phyloP scores from a whole-genome alignment of 2,113 vertebrate species.

The Pteropus alecto region DNA sequence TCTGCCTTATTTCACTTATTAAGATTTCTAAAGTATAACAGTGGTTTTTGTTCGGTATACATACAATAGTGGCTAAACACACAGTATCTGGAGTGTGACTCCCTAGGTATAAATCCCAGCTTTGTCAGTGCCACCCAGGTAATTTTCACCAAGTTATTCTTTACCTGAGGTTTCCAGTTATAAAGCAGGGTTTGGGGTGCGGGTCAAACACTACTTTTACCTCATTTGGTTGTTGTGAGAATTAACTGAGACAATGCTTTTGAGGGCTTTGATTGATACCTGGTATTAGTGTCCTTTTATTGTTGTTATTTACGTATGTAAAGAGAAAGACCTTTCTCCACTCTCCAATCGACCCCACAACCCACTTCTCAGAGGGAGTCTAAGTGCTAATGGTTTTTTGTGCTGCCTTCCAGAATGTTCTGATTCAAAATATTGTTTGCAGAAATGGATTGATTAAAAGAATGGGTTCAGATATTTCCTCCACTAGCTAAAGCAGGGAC shows the following conservation, averaged over 20 bases:
- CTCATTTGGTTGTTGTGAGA: background rate
- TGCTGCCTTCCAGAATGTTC: background rate
- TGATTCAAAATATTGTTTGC: constrained; percentile 17
- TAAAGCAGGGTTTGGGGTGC: background rate
- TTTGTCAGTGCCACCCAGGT: background rate
- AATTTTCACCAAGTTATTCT: background rate
- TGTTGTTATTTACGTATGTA: background rate
- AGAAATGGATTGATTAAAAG: background rate
- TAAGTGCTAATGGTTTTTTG: background rate
- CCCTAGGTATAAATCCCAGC: background rate
- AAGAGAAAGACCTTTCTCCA: background rate
- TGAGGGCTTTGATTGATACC: background rate
- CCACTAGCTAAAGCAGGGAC: background rate
- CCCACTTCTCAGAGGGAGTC: background rate
- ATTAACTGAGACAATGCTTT: background rate
- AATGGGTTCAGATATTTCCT: background rate
- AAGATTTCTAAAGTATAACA: background rate
- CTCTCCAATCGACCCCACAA: background rate
- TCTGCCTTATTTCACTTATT: background rate
- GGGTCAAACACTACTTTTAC: background rate
- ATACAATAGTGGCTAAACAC: background rate
- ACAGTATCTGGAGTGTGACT: background rate
- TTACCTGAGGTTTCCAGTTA: background rate
- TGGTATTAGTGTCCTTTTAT: background rate
- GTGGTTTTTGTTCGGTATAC: background rate